Conservation (phyloP, 2,113 vertebrate species). For the Trochalopteron elliotii region DNA sequence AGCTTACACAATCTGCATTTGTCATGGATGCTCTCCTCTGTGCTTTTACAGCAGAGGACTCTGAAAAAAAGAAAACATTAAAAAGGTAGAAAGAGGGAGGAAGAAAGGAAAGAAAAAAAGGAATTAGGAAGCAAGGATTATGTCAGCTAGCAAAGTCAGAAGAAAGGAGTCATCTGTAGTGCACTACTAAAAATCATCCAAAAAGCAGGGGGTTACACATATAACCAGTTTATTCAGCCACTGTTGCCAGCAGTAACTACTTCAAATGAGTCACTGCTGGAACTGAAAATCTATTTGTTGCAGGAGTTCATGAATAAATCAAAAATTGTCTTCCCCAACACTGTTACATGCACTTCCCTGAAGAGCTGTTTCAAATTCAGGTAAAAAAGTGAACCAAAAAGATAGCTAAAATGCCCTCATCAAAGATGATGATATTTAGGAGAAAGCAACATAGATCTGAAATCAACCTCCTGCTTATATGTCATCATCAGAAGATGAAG, state of each 20-base stretch:
- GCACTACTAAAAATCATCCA: neutral
- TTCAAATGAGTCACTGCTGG: slow-evolving; percentile 27
- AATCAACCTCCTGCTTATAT: neutral
- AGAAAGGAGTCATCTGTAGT: neutral
- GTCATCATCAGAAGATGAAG: neutral
- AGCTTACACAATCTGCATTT: slow-evolving; percentile 39
- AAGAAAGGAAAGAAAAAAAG: neutral
- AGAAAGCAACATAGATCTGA: neutral
- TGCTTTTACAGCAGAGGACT: neutral
- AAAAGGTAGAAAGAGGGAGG: neutral
- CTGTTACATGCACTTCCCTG: neutral
- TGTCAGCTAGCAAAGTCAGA: neutral
- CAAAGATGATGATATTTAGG: neutral
- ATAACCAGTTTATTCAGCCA: neutral
- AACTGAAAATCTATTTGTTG: neutral
- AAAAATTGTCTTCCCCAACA: neutral
- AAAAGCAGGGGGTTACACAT: neutral
- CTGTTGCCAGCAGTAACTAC: neutral
- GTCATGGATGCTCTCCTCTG: neutral
- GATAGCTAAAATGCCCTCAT: neutral
- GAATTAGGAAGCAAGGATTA: neutral
- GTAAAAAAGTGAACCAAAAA: neutral
- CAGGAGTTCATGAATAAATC: slow-evolving; percentile 9
- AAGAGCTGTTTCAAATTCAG: neutral
- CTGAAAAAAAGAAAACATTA: neutral